Evolutionary conservation across 2,797 vertebrate species (phyloP).

Genomic region (Eulemur albifrons): DNA sequence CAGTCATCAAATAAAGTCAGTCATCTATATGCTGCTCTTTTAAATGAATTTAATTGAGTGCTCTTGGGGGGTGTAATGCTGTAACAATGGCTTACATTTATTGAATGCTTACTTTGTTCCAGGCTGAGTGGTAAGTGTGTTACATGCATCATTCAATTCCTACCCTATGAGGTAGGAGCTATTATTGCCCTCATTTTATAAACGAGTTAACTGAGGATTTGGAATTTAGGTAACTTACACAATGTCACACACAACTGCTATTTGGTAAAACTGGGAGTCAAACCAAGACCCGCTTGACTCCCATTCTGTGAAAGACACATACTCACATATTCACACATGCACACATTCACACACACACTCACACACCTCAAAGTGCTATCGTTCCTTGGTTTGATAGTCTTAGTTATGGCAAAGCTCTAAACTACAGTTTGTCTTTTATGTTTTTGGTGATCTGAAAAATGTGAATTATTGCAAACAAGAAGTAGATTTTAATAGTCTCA

Average conservation of each 20-base stretch:
- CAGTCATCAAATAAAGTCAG: background rate
- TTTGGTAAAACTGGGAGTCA: background rate
- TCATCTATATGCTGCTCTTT: background rate
- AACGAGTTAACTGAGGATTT: background rate
- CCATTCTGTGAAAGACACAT: background rate
- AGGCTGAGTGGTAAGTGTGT: background rate
- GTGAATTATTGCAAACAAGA: background rate
- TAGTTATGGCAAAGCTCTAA: background rate
- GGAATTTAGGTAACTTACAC: background rate
- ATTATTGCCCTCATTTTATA: background rate
- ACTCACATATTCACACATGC: background rate
- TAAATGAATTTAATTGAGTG: background rate
- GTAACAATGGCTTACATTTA: background rate
- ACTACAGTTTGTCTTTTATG: background rate
- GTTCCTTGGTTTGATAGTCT: background rate
- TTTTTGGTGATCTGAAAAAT: constrained; percentile 3
- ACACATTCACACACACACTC: background rate
- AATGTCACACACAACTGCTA: background rate
- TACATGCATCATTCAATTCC: background rate
- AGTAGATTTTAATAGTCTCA: background rate
- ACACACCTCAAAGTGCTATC: background rate
- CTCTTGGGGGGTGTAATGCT: background rate
- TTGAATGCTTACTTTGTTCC: background rate
- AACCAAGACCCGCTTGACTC: background rate
- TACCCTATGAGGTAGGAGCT: background rate